A percentile compares a stretch with the other conserved stretches of the same genome.
phyloP scores from a whole-genome alignment of 2,888 invertebrate genomes.

The Tetragnatha montana region DNA sequence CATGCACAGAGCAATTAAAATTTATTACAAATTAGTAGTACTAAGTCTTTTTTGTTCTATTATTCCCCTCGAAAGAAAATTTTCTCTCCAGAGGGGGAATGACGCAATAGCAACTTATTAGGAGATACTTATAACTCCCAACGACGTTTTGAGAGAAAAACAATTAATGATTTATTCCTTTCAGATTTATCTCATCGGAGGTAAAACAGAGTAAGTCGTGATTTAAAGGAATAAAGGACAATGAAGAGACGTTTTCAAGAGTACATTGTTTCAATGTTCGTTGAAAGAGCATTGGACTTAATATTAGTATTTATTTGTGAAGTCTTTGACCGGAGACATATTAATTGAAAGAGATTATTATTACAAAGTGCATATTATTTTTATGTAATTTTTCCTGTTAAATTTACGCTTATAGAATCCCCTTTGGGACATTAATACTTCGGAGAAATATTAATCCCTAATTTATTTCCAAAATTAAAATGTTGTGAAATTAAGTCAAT shows the following conservation, averaged over 20 bases:
- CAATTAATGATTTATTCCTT: not conserved
- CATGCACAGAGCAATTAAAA: not conserved
- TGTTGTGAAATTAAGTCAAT: too few relatives aligned
- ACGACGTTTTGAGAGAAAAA: not conserved
- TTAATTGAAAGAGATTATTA: too few relatives aligned
- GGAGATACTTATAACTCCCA: not conserved
- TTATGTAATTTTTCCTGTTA: too few relatives aligned
- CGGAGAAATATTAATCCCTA: too few relatives aligned
- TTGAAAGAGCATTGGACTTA: not conserved
- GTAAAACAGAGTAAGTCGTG: not conserved
- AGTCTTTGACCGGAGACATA: too few relatives aligned
- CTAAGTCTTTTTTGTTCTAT: not conserved
- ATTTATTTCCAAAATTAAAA: too few relatives aligned
- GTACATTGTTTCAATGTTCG: not conserved
- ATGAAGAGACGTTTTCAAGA: too few relatives aligned
- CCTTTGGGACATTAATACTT: too few relatives aligned
- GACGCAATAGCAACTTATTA: not conserved
- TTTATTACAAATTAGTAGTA: not conserved
- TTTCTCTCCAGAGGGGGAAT: not conserved
- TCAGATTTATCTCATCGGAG: not conserved
- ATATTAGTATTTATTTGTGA: too few relatives aligned
- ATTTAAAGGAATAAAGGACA: too few relatives aligned
- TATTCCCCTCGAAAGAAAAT: not conserved
- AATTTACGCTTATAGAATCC: too few relatives aligned
- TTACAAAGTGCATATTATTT: too few relatives aligned